phyloP scores from a whole-genome alignment of 2,797 vertebrate species.

The Sternarchorhynchus goeldii region DNA sequence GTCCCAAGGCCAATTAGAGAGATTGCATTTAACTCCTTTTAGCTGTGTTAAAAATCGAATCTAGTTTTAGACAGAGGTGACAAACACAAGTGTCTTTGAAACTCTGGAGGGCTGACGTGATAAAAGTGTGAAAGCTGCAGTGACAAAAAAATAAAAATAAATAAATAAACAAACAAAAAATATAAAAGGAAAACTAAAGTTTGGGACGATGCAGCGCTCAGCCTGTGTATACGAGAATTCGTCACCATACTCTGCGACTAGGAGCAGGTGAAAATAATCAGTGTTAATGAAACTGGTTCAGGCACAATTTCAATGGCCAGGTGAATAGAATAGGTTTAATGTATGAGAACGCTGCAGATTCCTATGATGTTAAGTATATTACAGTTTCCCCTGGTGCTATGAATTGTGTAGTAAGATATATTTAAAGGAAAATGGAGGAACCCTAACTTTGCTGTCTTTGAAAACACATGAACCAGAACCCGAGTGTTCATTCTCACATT shows the following conservation, averaged over 20 bases:
- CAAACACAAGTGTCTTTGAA: background rate
- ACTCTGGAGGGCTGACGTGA: background rate
- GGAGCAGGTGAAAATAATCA: constrained; percentile 42
- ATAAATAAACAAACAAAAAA: background rate
- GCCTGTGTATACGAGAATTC: background rate
- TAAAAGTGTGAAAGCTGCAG: background rate
- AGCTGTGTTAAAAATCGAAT: background rate
- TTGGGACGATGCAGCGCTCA: background rate
- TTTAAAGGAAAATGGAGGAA: constrained; percentile 11
- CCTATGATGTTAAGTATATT: constrained; percentile 20
- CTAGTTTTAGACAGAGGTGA: background rate
- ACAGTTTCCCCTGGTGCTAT: constrained; percentile 34
- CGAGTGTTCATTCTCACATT: background rate
- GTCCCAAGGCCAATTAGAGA: background rate
- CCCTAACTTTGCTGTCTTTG: background rate
- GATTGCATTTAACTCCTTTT: background rate
- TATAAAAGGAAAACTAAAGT: background rate
- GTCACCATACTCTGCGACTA: constrained; percentile 16
- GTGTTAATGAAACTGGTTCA: constrained; percentile 49
- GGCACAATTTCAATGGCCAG: constrained; percentile 40
- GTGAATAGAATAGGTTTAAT: constrained; percentile 28
- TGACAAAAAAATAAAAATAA: background rate
- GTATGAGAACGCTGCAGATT: constrained; percentile 37
- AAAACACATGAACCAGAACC: background rate
- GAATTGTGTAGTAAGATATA: constrained; percentile 34